phyloP scores from a whole-genome alignment of 2,888 invertebrate species.

The Luffia ferchaultella region DNA sequence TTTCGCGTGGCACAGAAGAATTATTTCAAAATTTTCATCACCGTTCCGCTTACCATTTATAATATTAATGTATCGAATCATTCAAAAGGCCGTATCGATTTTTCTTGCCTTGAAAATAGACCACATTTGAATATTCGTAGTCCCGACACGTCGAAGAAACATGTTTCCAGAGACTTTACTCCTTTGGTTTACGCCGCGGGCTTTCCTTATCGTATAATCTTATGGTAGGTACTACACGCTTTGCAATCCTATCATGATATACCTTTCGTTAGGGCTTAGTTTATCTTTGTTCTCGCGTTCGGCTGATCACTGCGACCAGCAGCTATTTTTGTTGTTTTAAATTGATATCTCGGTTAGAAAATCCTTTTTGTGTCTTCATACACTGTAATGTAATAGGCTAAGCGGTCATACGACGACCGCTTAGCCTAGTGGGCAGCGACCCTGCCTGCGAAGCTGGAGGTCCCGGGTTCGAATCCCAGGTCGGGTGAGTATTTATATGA shows the following conservation, averaged over 20 bases:
- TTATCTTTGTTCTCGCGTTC: neutral
- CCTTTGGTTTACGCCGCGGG: neutral
- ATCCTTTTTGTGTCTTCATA: neutral
- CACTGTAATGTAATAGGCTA: no score
- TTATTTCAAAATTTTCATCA: neutral
- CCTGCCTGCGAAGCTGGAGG: no score
- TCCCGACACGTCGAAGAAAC: neutral
- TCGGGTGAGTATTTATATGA: no score
- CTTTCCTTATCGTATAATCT: neutral
- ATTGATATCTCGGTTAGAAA: neutral
- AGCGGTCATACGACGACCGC: no score
- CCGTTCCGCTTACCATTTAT: neutral
- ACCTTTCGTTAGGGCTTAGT: neutral
- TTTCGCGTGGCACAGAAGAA: neutral
- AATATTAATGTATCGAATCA: neutral
- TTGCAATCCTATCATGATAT: neutral
- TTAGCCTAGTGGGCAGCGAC: no score
- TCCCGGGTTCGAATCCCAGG: no score
- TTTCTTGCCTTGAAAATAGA: neutral
- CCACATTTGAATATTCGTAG: neutral
- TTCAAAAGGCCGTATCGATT: neutral
- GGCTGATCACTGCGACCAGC: neutral
- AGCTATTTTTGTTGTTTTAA: neutral
- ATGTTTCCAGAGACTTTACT: neutral
- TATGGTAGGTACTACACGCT: neutral